Base-by-base conservation (phyloP, 1,140 invertebrate genomes). In the Hypsibius dujardini region DNA sequence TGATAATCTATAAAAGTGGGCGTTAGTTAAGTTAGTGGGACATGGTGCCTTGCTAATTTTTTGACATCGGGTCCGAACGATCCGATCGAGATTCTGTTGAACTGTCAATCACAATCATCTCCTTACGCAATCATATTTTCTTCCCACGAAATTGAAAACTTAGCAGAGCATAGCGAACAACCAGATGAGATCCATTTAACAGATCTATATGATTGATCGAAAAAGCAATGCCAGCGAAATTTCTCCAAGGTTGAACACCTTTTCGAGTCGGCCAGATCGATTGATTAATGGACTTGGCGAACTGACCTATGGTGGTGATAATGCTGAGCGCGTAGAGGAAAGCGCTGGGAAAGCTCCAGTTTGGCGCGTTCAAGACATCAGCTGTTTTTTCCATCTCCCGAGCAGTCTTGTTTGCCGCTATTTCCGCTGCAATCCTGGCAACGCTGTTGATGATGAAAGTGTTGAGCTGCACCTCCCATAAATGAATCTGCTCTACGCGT, bases 261-360 rank as follows among this genome's bases (percentile, higher is more conserved):
- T 28, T 28, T 28, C 28, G 28, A 28, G 28, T 28, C 28, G 28
- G 28, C 28, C 28, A 28, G 28, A 28, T 28, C 28, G 28, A 28
- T 28, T 28, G 28, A 28, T 28, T 28, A 28, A 28, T 42, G 45
- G 12, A 67, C 7, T 70, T 47, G 85, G 7, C n/a, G 7, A 56
- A 85, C 87, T 87, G 83, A 92, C 90, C 92, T 74, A 95, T 95
- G 1, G 91, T 95, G 0, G 92, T 95, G 76, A 95, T 94, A 72
- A 95, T 90, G 12, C 92, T 95, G 45, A 96, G 84, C 0, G 90
- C 93, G 79, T 95, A 97, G 0, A 95, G 85, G 77, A 95, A 92
- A 42, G 90, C 86, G 1, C 89, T 87, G 14, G 89, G 87, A 76
- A 92, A 90, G 73, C 85, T 87, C 90, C 90, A 93, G 74, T 87